Conservation (phyloP, 2,797 vertebrate genomes). For the Apodemus agrarius region DNA sequence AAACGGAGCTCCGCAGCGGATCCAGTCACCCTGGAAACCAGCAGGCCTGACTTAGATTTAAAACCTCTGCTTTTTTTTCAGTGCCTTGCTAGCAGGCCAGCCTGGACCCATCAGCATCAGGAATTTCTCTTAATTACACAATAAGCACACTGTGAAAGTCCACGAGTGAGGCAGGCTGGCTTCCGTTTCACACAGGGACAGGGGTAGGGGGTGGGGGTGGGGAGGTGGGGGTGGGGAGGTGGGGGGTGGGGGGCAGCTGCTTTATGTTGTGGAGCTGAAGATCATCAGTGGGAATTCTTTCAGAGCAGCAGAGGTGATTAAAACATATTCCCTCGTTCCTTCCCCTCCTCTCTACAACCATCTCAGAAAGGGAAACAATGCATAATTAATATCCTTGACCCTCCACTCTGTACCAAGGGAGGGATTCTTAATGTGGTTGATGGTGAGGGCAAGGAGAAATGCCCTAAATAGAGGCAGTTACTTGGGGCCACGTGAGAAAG, state of each 20-base stretch:
- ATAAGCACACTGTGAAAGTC: not conserved
- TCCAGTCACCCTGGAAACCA: not conserved
- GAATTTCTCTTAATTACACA: constrained; percentile 47
- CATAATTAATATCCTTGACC: constrained; percentile 29
- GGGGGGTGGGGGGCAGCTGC: not conserved
- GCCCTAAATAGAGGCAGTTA: not conserved
- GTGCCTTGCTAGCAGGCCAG: not conserved
- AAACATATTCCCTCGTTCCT: constrained; percentile 55
- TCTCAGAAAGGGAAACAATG: constrained; percentile 4
- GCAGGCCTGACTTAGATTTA: not conserved
- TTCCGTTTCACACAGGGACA: not conserved
- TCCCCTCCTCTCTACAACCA: constrained; percentile 38
- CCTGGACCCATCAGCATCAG: not conserved
- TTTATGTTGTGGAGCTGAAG: constrained; percentile 13
- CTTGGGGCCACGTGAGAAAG: not conserved
- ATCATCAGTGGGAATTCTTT: constrained; percentile 36
- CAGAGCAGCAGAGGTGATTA: constrained; percentile 66
- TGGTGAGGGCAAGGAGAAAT: not conserved
- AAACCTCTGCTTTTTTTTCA: constrained; percentile 8
- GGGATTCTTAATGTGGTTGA: not conserved
- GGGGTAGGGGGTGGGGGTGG: rapidly evolving
- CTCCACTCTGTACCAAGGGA: not conserved
- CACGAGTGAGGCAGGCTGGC: not conserved
- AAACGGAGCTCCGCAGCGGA: not conserved
- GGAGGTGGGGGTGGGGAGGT: rapidly evolving